phyloP scores from a whole-genome alignment of 1,140 invertebrate genomes.

The Octopus sinensis region DNA sequence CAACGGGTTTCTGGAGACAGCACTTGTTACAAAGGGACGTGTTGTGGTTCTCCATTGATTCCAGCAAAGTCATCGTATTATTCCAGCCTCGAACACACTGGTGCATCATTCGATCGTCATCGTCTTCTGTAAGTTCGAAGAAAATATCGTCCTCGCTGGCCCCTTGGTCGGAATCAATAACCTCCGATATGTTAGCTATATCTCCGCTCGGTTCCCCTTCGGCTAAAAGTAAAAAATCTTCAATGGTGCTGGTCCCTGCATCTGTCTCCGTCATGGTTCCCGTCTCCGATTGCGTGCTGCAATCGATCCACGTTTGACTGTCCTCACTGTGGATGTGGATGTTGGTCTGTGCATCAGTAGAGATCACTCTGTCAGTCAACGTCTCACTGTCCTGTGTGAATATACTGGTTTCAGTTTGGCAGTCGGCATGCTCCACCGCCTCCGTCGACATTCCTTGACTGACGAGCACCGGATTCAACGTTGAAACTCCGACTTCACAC shows the following conservation, averaged over 20 bases:
- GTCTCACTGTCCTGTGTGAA: constrained; percentile 45
- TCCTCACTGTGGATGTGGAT: constrained; percentile 33
- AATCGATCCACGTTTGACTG: constrained; percentile 37
- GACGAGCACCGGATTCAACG: constrained; percentile 35
- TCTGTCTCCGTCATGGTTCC: constrained; percentile 27
- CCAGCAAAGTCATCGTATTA: constrained; percentile 18
- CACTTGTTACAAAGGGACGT: constrained; percentile 23
- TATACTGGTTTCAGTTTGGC: constrained; percentile 36
- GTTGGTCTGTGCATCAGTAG: constrained; percentile 42
- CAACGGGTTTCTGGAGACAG: not conserved
- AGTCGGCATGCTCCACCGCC: constrained; percentile 33
- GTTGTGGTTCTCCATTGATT: constrained; percentile 17
- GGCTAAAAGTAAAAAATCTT: not conserved
- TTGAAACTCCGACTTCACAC: constrained; percentile 40
- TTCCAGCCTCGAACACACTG: not conserved
- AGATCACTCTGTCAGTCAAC: constrained; percentile 37
- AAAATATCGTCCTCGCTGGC: not conserved
- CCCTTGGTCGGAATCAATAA: not conserved
- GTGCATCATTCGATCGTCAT: not conserved
- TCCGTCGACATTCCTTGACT: constrained; percentile 46
- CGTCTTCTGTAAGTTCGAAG: not conserved
- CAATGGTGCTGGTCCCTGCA: constrained; percentile 18
- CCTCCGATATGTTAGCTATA: not conserved
- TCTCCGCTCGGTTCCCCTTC: constrained; percentile 9
- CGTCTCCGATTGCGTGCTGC: constrained; percentile 24